These are phyloP conservation scores for Planococcus citri DNA, from an alignment of 1,140 invertebrate genomes.

Conservation along the genomic window DNA sequence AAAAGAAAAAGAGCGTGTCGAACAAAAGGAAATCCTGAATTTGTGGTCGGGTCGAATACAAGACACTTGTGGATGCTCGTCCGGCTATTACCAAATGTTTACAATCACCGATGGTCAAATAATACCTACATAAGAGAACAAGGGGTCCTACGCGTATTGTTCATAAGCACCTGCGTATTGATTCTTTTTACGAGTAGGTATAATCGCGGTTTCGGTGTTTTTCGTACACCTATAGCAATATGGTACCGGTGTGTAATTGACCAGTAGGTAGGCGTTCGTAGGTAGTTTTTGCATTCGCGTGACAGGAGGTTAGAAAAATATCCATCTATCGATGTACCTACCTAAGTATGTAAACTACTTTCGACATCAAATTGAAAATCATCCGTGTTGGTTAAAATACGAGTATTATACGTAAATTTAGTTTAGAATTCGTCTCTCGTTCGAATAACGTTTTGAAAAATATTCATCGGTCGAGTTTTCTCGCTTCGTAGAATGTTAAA, in stretches of 20 bases:
- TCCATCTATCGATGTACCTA: too few relatives aligned
- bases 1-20: background rate
- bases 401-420: background rate
- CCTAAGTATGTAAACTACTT: too few relatives aligned
- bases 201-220: too few relatives aligned
- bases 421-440: background rate
- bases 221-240: too few relatives aligned
- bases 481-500: background rate
- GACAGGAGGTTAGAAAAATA: too few relatives aligned
- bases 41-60: background rate
- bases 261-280: too few relatives aligned
- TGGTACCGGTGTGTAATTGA: too few relatives aligned
- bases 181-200: too few relatives aligned
- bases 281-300: too few relatives aligned
- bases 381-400: background rate
- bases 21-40: background rate
- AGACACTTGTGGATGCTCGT: background rate
- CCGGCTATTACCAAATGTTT: slow-evolving; percentile 2
- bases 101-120: background rate
- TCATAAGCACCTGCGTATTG: background rate
- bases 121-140: too few relatives aligned
- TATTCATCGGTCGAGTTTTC: too few relatives aligned
- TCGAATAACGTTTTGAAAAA: too few relatives aligned
- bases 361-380: background rate
- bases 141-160: background rate